phyloP scores from a whole-genome alignment of 2,888 invertebrate species.

The Onchidella celtica region DNA sequence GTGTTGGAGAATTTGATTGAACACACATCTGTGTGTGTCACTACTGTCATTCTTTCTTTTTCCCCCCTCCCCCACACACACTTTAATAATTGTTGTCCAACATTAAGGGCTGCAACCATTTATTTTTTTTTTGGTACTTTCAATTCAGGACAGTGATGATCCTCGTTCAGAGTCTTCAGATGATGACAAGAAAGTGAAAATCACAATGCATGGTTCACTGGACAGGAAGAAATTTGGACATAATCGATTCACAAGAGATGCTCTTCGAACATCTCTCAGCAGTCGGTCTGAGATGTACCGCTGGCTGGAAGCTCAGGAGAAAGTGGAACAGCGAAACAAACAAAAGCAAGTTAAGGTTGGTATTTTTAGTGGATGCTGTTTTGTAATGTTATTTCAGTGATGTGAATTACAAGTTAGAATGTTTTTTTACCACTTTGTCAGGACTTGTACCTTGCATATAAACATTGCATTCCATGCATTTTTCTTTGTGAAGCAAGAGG shows the following conservation, averaged over 20 bases:
- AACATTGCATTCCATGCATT: background rate
- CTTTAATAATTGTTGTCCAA: too few species aligned
- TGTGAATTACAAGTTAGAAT: too few species aligned
- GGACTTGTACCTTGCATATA: too few species aligned
- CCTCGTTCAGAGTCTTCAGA: constrained; percentile 60
- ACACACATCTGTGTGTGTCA: too few species aligned
- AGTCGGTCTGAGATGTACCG: constrained; percentile 83
- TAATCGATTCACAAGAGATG: constrained; percentile 82
- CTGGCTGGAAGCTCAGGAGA: constrained; percentile 88
- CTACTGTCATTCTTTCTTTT: too few species aligned
- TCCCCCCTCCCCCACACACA: too few species aligned
- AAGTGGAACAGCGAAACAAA: constrained; percentile 28
- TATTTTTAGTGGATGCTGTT: background rate
- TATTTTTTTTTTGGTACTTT: constrained; percentile 13
- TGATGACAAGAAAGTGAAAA: constrained; percentile 49
- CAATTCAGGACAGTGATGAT: constrained; percentile 58
- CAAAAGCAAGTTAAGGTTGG: constrained; percentile 29
- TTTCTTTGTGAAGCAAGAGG: background rate
- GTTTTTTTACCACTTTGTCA: too few species aligned
- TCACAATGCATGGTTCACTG: constrained; percentile 42
- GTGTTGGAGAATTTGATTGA: too few species aligned
- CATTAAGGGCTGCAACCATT: too few species aligned
- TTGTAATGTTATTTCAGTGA: too few species aligned
- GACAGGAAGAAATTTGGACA: constrained; percentile 56
- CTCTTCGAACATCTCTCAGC: constrained; percentile 90